phyloP scores from a whole-genome alignment of 2,797 vertebrate species.

The Otolemur crassicaudatus region DNA sequence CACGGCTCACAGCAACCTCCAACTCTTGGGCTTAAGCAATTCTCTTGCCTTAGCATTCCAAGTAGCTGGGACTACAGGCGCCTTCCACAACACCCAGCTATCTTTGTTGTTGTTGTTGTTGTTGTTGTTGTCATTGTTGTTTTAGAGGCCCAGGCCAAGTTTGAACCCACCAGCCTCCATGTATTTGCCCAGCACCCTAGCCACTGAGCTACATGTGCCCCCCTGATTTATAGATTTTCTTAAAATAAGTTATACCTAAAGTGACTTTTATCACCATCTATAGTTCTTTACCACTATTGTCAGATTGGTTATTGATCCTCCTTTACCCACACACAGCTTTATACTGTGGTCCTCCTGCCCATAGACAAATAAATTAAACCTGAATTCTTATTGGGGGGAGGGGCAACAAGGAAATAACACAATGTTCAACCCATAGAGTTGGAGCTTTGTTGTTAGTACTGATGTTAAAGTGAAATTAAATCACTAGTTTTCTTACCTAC shows the following conservation, averaged over 20 bases:
- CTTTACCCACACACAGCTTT: neutral
- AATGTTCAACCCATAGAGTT: neutral
- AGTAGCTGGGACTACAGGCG: no score
- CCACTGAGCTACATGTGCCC: no score
- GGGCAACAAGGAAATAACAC: neutral
- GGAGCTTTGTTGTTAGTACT: neutral
- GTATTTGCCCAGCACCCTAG: no score
- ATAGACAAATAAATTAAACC: neutral
- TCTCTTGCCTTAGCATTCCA: no score
- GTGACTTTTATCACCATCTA: neutral
- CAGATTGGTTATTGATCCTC: neutral
- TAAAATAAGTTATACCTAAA: slow-evolving; percentile 18
- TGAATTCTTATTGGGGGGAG: neutral
- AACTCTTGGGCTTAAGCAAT: no score
- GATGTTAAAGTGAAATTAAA: neutral
- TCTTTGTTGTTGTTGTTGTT: no score
- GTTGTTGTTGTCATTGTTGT: no score
- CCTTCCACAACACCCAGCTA: no score
- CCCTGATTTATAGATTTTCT: neutral
- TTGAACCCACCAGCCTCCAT: no score
- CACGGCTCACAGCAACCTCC: no score
- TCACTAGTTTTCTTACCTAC: neutral
- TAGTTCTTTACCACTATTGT: neutral
- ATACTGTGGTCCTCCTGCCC: neutral
- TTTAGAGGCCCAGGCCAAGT: no score